Conservation (phyloP, 2,797 vertebrate species). For the Chromobotia macracanthus region DNA sequence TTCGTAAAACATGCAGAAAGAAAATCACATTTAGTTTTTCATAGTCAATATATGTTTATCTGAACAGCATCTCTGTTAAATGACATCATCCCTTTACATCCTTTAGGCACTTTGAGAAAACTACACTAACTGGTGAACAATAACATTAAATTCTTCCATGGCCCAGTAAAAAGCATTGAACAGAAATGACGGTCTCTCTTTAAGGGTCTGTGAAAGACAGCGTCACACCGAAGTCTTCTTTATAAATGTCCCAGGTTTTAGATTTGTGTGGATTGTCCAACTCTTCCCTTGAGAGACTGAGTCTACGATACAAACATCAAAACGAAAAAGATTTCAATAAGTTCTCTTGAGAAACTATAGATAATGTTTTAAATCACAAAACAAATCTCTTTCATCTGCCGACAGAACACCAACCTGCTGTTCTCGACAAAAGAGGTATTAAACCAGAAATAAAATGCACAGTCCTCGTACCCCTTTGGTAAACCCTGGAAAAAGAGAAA, state of each 20-base stretch:
- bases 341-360: background rate
- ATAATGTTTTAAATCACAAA: background rate
- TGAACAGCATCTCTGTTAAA: background rate
- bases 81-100: background rate
- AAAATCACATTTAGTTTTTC: background rate
- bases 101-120: background rate
- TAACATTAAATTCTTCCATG: background rate
- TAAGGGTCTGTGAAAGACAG: constrained; percentile 79
- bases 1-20: background rate
- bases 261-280: constrained; percentile 93
- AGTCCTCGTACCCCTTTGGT: constrained; percentile 90
- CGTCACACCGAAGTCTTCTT: constrained; percentile 87
- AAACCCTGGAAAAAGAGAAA: constrained; percentile 76
- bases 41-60: background rate
- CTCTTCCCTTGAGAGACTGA: constrained; percentile 87
- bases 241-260: constrained; percentile 90
- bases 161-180: background rate
- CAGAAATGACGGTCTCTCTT: constrained; percentile 24
- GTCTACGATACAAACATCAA: constrained; percentile 68
- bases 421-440: constrained; percentile 89
- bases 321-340: background rate
- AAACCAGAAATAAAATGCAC: constrained; percentile 97
- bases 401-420: constrained; percentile 80
- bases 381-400: background rate
- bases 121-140: background rate